phyloP scores from a whole-genome alignment of 2,888 invertebrate genomes.

The Papilio protenor region DNA sequence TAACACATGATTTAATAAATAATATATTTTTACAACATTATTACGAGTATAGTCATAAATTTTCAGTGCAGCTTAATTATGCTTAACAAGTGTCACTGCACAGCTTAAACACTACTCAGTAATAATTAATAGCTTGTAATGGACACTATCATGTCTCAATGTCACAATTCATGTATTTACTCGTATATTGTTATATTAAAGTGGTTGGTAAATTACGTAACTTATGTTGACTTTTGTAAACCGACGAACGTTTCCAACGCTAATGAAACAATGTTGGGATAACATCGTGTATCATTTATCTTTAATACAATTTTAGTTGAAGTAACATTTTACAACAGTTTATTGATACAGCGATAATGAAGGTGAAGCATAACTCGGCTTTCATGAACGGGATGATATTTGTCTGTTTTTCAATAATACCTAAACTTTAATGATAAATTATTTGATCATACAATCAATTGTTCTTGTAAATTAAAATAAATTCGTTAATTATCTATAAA shows the following conservation, averaged over 20 bases:
- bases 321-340: background rate
- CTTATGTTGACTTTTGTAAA: background rate
- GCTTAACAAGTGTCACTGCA: slow-evolving; percentile 8
- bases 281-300: background rate
- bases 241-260: background rate
- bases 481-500: too few relatives aligned
- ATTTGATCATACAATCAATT: too few relatives aligned
- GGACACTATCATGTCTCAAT: background rate
- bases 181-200: background rate
- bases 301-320: background rate
- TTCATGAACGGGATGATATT: background rate
- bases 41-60: background rate
- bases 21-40: background rate
- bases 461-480: too few relatives aligned
- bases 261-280: background rate
- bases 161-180: slow-evolving; percentile 2
- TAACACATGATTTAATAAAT: background rate
- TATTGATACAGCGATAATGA: background rate
- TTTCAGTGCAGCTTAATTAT: slow-evolving; percentile 2
- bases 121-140: slow-evolving; percentile 26
- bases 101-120: slow-evolving; percentile 9
- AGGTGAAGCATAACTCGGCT: background rate
- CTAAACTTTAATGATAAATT: too few relatives aligned
- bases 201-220: background rate
- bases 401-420: background rate